Evolutionary conservation across 2,888 invertebrate species (phyloP).

Genomic region (Dryadula phaetusa): DNA sequence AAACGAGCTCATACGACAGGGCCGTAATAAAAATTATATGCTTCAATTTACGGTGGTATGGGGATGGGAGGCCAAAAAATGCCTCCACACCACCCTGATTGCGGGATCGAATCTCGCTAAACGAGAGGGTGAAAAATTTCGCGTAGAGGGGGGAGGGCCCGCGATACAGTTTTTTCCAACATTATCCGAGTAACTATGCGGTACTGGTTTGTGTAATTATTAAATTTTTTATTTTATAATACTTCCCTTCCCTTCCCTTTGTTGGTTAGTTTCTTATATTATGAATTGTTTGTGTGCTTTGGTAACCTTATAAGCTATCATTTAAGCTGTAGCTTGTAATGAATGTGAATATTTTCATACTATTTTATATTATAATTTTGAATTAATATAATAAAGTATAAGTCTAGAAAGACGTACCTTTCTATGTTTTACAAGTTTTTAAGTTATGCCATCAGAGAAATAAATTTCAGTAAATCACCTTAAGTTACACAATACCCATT

Average conservation of each 20-base stretch:
- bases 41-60: slow-evolving; percentile 81
- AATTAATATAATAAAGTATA: no score
- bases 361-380: no score
- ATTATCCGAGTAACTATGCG: slow-evolving; percentile 79
- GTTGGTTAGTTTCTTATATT: slow-evolving; percentile 25
- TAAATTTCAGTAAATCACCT: no score
- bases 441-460: no score
- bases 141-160: slow-evolving; percentile 57
- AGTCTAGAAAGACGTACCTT: no score
- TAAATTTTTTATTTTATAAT: slow-evolving; percentile 62
- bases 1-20: slow-evolving; percentile 74
- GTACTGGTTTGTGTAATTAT: slow-evolving; percentile 76
- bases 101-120: slow-evolving; percentile 83
- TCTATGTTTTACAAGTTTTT: no score
- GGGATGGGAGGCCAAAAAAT: slow-evolving; percentile 70
- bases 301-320: slow-evolving; percentile 27
- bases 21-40: slow-evolving; percentile 84
- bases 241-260: slow-evolving; percentile 45
- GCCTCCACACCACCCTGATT: slow-evolving; percentile 74
- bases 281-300: slow-evolving; percentile 42
- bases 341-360: no score
- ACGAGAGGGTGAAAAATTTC: slow-evolving; percentile 73
- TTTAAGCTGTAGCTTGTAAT: slow-evolving; percentile 3
- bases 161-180: slow-evolving; percentile 78
- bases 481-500: no score